A percentile compares a stretch with the other conserved stretches of the same genome.
Evolutionary conservation across 2,888 invertebrate genomes (phyloP).

Genomic region (Drosophila merina): DNA sequence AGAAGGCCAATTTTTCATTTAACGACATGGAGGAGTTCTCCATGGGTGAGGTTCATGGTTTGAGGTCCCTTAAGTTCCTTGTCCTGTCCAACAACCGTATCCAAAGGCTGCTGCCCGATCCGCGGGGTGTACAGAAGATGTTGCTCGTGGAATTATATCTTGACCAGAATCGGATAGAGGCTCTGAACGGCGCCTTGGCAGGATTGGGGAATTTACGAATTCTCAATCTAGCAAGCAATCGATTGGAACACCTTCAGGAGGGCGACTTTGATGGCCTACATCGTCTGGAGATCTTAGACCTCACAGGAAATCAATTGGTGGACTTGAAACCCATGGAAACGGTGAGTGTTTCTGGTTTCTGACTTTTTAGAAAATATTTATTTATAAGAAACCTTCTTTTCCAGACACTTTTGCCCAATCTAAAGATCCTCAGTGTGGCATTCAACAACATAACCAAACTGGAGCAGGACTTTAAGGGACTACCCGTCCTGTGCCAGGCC

Average conservation of each 20-base stretch:
- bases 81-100: slow-evolving; percentile 92
- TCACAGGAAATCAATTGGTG: slow-evolving; percentile 90
- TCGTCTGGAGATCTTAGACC: slow-evolving; percentile 89
- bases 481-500: slow-evolving; percentile 92
- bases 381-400: neutral
- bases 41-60: slow-evolving; percentile 90
- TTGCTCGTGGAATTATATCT: slow-evolving; percentile 89
- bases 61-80: slow-evolving; percentile 88
- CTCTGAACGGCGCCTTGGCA: slow-evolving; percentile 90
- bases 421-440: slow-evolving; percentile 91
- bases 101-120: slow-evolving; percentile 88
- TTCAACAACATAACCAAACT: slow-evolving; percentile 90
- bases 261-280: slow-evolving; percentile 92
- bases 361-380: neutral
- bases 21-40: slow-evolving; percentile 91
- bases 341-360: slow-evolving; percentile 84
- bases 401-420: slow-evolving; percentile 90
- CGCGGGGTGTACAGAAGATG: slow-evolving; percentile 91
- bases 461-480: slow-evolving; percentile 92
- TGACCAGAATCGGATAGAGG: slow-evolving; percentile 89
- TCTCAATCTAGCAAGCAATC: slow-evolving; percentile 91
- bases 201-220: slow-evolving; percentile 90
- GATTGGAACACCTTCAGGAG: slow-evolving; percentile 89
- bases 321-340: slow-evolving; percentile 93
- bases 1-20: slow-evolving; percentile 90